Conservation (phyloP, 37 sponge, comb jelly and placozoan genomes). For the Theonella swinhoei region DNA sequence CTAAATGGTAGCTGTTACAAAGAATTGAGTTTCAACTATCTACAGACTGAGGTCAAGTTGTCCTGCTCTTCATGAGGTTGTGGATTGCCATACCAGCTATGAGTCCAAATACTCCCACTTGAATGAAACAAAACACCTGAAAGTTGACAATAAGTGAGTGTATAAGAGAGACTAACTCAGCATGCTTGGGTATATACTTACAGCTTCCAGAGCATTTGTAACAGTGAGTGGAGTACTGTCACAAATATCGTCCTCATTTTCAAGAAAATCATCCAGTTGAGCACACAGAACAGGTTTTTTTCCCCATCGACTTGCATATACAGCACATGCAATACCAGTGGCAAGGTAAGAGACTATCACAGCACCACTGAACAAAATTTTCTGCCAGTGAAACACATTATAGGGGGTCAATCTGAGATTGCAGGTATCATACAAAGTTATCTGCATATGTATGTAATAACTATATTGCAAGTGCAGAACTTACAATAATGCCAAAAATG, state of each 20-base stretch:
- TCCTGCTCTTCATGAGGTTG: background rate
- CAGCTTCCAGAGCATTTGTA: background rate
- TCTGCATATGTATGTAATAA: background rate
- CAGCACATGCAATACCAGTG: background rate
- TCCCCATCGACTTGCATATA: background rate
- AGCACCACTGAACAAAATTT: background rate
- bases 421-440: background rate
- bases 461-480: background rate
- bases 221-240: background rate
- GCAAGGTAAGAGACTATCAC: background rate
- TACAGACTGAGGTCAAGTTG: too few species aligned
- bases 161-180: too few species aligned
- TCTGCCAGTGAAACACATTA: background rate
- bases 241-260: background rate
- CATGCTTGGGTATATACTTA: too few species aligned
- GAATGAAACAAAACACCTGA: background rate
- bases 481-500: background rate
- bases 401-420: background rate
- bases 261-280: too few species aligned
- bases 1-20: too few species aligned
- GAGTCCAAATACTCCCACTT: background rate
- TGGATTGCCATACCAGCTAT: background rate
- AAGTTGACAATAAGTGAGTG: background rate
- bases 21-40: too few species aligned
- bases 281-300: background rate